These are phyloP conservation scores for Scaptomyza reducta DNA, from an alignment of 2,888 invertebrate species.

Conservation along the genomic window DNA sequence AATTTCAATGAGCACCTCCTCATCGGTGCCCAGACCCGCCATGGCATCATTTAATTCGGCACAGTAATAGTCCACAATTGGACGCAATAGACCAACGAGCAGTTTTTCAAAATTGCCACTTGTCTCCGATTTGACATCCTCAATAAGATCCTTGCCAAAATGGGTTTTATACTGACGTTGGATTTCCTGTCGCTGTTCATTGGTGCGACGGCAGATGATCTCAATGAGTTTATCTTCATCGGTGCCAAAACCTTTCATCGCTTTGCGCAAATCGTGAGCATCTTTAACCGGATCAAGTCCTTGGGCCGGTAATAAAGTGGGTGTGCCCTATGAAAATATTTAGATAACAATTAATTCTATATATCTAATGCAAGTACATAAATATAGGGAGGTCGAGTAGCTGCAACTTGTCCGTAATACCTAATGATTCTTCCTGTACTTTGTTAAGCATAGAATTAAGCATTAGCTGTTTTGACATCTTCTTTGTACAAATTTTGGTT, in stretches of 20 bases:
- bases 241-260: conserved; percentile 95
- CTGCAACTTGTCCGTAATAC: not conserved
- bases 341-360: not conserved
- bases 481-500: not conserved
- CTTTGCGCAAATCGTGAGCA: conserved; percentile 92
- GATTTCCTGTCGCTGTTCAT: conserved; percentile 90
- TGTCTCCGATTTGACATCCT: conserved; percentile 94
- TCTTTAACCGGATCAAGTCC: conserved; percentile 92
- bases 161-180: conserved; percentile 84
- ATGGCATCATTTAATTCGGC: conserved; percentile 94
- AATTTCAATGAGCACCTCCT: conserved; percentile 94
- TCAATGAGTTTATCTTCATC: conserved; percentile 95
- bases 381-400: not conserved
- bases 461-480: not conserved
- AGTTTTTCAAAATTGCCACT: conserved; percentile 94
- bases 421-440: not conserved
- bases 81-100: conserved; percentile 93
- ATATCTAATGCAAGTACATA: not conserved
- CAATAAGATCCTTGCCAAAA: conserved; percentile 88
- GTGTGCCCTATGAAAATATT: conserved; percentile 83
- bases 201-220: conserved; percentile 92
- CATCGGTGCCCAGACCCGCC: conserved; percentile 92
- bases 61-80: conserved; percentile 91
- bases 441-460: not conserved
- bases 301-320: conserved; percentile 90